Evolutionary conservation across 2,113 vertebrate genomes (phyloP), one percentile per base, ranked within the genome.

Genomic region (Malaclemys terrapin): DNA sequence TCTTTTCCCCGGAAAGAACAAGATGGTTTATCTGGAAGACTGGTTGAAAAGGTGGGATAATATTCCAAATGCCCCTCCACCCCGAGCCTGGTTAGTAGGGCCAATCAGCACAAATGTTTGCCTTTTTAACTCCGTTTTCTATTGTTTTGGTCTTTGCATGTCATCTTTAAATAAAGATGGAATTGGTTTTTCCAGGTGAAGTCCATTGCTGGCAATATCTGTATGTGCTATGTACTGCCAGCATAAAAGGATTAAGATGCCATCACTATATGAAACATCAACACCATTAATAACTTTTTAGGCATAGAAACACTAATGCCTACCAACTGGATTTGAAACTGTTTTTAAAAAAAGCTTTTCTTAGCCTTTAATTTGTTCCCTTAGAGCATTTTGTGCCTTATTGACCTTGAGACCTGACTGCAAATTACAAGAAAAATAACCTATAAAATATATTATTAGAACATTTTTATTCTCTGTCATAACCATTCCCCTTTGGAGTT

Each of bases 401-500:
- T 42, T 85, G 89, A 91, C 92, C 84, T 86, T 0, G 0, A 93
- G 92, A 87, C 54, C 54, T 94, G 88, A 76, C 75, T 85, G 76
- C 93, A 95, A 69, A 93, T 92, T 75, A 89, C 83, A 91, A 93
- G 75, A 88, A 83, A 90, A 88, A 85, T 65, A 52, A 20, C 75
- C 89, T 84, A 87, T 65, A 83, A n/a, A 69, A 69, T 69, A 27
- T 87, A 47, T 76, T 93, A 93, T 80, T 79, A 75, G 13, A 95
- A 59, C 72, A 85, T 94, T 95, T 93, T 88, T 94, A 88, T 89
- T 95, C 45, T 93, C 89, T 85, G 87, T 84, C 94, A 84, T 89
- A 95, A 80, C 62, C 93, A 53, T 92, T 91, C 94, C 94, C 95
- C 91, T 94, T 81, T 95, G 88, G 94, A 94, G 85, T 93, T 95